phyloP scores from a whole-genome alignment of 1,140 invertebrate species.

The Drosophila lowei region DNA sequence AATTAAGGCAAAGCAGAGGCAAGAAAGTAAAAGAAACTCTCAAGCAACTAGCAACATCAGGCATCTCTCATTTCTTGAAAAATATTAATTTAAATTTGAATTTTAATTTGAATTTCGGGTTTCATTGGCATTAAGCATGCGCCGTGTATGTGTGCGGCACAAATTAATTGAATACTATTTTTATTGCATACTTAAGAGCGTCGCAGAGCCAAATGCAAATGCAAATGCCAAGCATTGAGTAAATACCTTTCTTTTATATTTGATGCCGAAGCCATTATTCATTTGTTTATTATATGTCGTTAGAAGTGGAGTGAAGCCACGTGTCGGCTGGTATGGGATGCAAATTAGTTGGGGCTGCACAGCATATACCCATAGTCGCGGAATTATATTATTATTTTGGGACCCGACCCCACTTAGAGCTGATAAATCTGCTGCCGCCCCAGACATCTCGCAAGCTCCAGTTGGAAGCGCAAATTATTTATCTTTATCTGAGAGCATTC shows the following conservation, averaged over 20 bases:
- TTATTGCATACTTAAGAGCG: slow-evolving; percentile 34
- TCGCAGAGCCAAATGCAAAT: not conserved
- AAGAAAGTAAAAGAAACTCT: too few species aligned
- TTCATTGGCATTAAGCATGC: slow-evolving; percentile 18
- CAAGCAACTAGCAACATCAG: too few species aligned
- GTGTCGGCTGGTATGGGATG: slow-evolving; percentile 18
- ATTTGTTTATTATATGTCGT: slow-evolving; percentile 5
- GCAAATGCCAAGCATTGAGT: not conserved
- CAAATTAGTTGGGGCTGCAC: slow-evolving; percentile 24
- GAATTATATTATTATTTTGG: slow-evolving; percentile 10
- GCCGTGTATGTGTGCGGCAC: slow-evolving; percentile 1
- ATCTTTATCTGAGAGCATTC: slow-evolving; percentile 10
- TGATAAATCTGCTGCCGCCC: slow-evolving; percentile 7
- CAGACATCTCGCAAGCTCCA: slow-evolving; percentile 33
- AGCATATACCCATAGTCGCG: not conserved
- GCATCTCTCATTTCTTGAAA: too few species aligned
- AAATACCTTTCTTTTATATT: not conserved
- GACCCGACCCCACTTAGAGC: slow-evolving; percentile 12
- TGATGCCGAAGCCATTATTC: not conserved
- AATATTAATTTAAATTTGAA: not conserved
- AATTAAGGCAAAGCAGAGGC: too few species aligned
- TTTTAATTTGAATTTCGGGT: not conserved
- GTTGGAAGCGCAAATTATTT: slow-evolving; percentile 22
- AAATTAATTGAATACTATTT: not conserved
- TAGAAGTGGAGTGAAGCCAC: slow-evolving; percentile 8